Conservation (phyloP, 2,888 invertebrate species). For the Trachelus iudaicus region DNA sequence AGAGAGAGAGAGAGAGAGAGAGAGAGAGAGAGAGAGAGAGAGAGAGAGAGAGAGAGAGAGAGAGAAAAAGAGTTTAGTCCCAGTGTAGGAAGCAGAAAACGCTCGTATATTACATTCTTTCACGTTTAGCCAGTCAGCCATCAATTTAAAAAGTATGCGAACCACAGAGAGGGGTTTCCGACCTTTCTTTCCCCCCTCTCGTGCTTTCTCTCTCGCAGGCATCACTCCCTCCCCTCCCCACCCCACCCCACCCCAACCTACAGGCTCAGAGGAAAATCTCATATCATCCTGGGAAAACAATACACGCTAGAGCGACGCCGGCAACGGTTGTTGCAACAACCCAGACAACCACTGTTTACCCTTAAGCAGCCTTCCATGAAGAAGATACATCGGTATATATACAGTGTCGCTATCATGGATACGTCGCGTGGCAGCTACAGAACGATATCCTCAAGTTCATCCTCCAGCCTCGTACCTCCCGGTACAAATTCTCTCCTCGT, state of each 20-base stretch:
- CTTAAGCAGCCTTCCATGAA: not conserved
- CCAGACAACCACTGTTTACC: not conserved
- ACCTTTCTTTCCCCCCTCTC: not conserved
- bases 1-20: too few species aligned
- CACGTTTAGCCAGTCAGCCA: slow-evolving; percentile 49
- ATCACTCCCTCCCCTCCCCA: not conserved
- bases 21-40: too few species aligned
- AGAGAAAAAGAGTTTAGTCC: too few species aligned
- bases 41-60: too few species aligned
- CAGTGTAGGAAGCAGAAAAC: not conserved
- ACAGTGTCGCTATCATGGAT: not conserved
- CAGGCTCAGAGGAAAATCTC: not conserved
- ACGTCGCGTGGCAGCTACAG: not conserved
- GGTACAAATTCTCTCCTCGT: not conserved
- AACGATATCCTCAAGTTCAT: not conserved
- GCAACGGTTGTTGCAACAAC: not conserved
- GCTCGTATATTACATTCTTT: slow-evolving; percentile 54
- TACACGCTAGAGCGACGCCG: not conserved
- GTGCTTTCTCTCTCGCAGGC: not conserved
- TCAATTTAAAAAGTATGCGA: slow-evolving; percentile 40
- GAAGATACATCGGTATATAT: not conserved
- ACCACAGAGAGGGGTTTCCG: slow-evolving; percentile 6
- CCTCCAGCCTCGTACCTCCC: not conserved
- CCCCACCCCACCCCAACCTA: too few species aligned
- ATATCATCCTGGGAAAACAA: slow-evolving; percentile 5